A percentile compares a stretch with the other conserved stretches of the same genome.
phyloP scores from a whole-genome alignment of 1,140 invertebrate species.

The Leptoteleia sp. region DNA sequence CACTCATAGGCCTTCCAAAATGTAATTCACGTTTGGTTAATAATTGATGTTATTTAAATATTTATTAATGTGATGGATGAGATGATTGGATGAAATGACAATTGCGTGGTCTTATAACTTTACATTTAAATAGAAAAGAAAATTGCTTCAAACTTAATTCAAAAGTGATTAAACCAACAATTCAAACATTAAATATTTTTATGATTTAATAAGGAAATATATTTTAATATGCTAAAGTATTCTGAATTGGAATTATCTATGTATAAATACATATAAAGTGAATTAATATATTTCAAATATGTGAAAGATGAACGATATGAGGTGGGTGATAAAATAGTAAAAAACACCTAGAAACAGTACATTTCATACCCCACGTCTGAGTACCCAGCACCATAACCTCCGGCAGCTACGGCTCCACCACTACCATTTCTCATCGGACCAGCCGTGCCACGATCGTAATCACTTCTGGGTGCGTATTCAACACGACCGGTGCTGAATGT shows the following conservation, averaged over 20 bases:
- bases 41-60: conserved; percentile 1
- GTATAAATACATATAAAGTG: too few relatives aligned
- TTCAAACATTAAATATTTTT: too few relatives aligned
- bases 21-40: conserved; percentile 25
- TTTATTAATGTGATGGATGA: conserved; percentile 8
- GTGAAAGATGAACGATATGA: too few relatives aligned
- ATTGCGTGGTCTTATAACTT: too few relatives aligned
- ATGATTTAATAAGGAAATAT: too few relatives aligned
- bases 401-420: conserved; percentile 74
- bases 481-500: conserved; percentile 77
- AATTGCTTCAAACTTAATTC: too few relatives aligned
- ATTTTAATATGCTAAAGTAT: too few relatives aligned
- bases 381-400: conserved; percentile 78
- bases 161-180: too few relatives aligned
- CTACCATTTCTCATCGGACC: conserved; percentile 80
- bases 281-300: too few relatives aligned
- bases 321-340: conserved; percentile 23
- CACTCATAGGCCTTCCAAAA: conserved; percentile 77
- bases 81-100: too few relatives aligned
- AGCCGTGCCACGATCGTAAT: conserved; percentile 77
- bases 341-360: conserved; percentile 48
- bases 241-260: too few relatives aligned
- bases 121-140: too few relatives aligned
- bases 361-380: conserved; percentile 77
- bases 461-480: conserved; percentile 77